Percentiles rank a stretch among this genome's conserved stretches.
Evolutionary conservation across 2,113 vertebrate species (phyloP).

Genomic region (Nerophis lumbriciformis): DNA sequence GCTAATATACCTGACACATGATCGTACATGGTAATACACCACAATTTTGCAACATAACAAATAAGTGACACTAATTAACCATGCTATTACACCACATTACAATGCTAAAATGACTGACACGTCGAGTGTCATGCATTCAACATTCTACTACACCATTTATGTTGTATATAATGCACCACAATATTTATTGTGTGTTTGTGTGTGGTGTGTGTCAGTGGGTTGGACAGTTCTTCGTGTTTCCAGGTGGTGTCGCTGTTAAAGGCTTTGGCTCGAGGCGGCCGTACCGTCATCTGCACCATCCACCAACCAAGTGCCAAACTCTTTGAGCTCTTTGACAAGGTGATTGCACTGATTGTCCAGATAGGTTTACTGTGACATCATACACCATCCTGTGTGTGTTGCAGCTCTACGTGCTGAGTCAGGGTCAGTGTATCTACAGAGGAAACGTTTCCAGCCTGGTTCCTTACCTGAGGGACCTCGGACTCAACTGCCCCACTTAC

Average conservation of each 20-base stretch:
- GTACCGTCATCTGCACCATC: constrained; percentile 96
- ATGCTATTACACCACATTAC: too few species aligned
- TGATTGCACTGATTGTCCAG: constrained; percentile 28
- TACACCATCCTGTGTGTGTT: constrained; percentile 11
- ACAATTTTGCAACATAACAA: too few species aligned
- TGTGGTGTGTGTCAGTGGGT: constrained; percentile 70
- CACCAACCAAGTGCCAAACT: constrained; percentile 98
- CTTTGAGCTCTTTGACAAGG: constrained; percentile 97
- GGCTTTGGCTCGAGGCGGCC: constrained; percentile 88
- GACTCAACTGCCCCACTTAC: constrained; percentile 92
- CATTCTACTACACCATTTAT: too few species aligned
- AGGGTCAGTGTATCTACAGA: constrained; percentile 96
- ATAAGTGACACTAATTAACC: too few species aligned
- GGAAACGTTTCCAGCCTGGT: constrained; percentile 87
- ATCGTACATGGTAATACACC: too few species aligned
- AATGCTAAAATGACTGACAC: too few species aligned
- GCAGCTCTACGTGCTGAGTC: constrained; percentile 94
- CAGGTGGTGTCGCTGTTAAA: constrained; percentile 93
- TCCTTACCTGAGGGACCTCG: constrained; percentile 87
- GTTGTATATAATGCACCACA: too few species aligned
- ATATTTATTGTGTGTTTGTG: not conserved
- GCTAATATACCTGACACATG: too few species aligned
- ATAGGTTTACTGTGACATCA: not conserved
- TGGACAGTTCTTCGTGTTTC: constrained; percentile 94
- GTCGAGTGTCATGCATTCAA: too few species aligned